Evolutionary conservation across 1,140 invertebrate species (phyloP).

Genomic region (Acromyrmex heyeri): DNA sequence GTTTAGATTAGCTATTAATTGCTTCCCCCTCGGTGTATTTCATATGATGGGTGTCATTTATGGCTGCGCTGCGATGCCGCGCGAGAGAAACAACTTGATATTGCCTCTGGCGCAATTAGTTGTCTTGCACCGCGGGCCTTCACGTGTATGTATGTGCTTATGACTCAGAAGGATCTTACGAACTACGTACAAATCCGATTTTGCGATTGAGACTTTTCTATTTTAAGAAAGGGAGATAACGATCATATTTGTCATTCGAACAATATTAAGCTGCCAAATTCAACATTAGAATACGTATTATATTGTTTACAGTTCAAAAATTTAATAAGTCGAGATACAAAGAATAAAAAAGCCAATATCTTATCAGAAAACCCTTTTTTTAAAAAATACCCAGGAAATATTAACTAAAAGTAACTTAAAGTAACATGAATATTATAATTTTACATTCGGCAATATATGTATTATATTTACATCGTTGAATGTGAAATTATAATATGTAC

Average conservation of each 20-base stretch:
- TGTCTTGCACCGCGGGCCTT: slow-evolving; percentile 33
- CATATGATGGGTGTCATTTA: slow-evolving; percentile 75
- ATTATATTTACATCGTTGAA: too few species aligned
- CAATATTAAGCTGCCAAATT: neutral
- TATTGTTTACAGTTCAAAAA: neutral
- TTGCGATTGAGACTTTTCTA: slow-evolving; percentile 11
- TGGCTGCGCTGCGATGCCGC: slow-evolving; percentile 38
- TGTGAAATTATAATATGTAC: too few species aligned
- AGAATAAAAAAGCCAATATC: too few species aligned
- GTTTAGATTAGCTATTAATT: slow-evolving; percentile 76
- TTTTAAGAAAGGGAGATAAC: neutral
- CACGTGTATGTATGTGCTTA: neutral
- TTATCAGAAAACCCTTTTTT: too few species aligned
- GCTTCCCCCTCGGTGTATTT: slow-evolving; percentile 70
- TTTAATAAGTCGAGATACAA: too few species aligned
- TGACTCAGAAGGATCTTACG: slow-evolving; percentile 4
- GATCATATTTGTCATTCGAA: neutral
- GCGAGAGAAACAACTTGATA: slow-evolving; percentile 67
- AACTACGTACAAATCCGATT: slow-evolving; percentile 38
- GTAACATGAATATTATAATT: too few species aligned
- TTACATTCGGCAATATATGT: too few species aligned
- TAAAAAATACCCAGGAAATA: too few species aligned
- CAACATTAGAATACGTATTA: neutral
- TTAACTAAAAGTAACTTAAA: too few species aligned
- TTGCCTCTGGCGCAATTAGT: slow-evolving; percentile 63